Conservation (phyloP, 2,888 invertebrate genomes). For the Oscheius sp. region DNA sequence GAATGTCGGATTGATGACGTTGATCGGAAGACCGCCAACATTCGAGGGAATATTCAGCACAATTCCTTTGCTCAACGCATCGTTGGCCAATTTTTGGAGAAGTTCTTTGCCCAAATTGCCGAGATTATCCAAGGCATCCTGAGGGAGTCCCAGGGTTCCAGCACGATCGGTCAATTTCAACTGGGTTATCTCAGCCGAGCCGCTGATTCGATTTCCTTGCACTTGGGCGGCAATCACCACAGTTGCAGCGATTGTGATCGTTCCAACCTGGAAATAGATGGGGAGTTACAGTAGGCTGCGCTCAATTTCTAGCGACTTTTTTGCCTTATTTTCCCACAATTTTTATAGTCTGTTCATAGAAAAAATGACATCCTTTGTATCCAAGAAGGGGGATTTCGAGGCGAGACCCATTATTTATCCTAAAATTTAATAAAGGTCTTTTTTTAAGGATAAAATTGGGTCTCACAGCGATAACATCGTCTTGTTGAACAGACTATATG, state of each 20-base stretch:
- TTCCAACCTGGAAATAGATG: constrained; percentile 50
- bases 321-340: too few relatives aligned
- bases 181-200: constrained; percentile 57
- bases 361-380: too few relatives aligned
- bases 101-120: constrained; percentile 68
- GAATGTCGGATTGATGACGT: constrained; percentile 61
- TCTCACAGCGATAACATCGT: background rate
- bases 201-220: constrained; percentile 48
- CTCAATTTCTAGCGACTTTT: background rate
- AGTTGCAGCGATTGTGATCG: constrained; percentile 59
- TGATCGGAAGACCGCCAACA: constrained; percentile 59
- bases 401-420: too few relatives aligned
- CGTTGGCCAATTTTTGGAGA: constrained; percentile 64
- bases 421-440: too few relatives aligned
- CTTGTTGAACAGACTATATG: too few relatives aligned
- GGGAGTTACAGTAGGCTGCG: too few relatives aligned
- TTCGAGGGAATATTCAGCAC: constrained; percentile 53
- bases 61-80: constrained; percentile 64
- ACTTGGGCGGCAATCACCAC: constrained; percentile 53
- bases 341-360: too few relatives aligned
- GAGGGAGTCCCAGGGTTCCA: constrained; percentile 59
- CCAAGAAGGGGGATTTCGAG: too few relatives aligned
- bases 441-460: too few relatives aligned
- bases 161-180: constrained; percentile 52
- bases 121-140: constrained; percentile 67